phyloP scores from a whole-genome alignment of 2,888 invertebrate species.

The Thera obeliscata region DNA sequence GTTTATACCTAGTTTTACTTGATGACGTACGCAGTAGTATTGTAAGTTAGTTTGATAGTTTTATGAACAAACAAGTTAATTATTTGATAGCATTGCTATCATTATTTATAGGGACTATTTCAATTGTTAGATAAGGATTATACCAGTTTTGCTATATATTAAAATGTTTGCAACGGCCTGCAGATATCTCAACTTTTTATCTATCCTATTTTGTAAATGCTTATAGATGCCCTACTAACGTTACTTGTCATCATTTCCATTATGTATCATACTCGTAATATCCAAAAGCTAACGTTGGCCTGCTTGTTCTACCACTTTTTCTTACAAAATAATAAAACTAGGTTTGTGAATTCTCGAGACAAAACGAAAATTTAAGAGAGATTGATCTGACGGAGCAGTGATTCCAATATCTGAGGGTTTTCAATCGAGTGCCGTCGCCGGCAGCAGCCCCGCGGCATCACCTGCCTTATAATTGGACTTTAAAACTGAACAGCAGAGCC shows the following conservation, averaged over 20 bases:
- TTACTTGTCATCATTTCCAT: too few species aligned
- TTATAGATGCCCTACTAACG: too few species aligned
- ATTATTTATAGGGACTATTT: too few species aligned
- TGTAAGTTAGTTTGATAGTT: background rate
- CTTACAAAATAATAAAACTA: too few species aligned
- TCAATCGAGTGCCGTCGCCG: constrained; percentile 38
- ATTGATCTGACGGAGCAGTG: constrained; percentile 22
- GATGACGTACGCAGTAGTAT: constrained; percentile 2
- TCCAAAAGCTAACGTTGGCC: too few species aligned
- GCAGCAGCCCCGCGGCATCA: constrained; percentile 55
- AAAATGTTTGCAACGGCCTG: too few species aligned
- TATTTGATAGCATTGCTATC: background rate
- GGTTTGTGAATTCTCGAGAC: background rate
- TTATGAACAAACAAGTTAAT: background rate
- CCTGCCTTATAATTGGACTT: constrained; percentile 83
- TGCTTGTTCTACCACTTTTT: too few species aligned
- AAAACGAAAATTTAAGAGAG: background rate
- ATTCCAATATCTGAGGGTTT: constrained; percentile 38
- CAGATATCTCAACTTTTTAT: too few species aligned
- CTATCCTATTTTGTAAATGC: too few species aligned
- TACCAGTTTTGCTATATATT: too few species aligned
- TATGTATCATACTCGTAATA: too few species aligned
- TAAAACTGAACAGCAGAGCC: constrained; percentile 81
- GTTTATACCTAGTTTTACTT: constrained; percentile 12
- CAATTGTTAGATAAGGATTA: too few species aligned